phyloP scores from a whole-genome alignment of 1,140 invertebrate genomes.

The Drosophila pachea region DNA sequence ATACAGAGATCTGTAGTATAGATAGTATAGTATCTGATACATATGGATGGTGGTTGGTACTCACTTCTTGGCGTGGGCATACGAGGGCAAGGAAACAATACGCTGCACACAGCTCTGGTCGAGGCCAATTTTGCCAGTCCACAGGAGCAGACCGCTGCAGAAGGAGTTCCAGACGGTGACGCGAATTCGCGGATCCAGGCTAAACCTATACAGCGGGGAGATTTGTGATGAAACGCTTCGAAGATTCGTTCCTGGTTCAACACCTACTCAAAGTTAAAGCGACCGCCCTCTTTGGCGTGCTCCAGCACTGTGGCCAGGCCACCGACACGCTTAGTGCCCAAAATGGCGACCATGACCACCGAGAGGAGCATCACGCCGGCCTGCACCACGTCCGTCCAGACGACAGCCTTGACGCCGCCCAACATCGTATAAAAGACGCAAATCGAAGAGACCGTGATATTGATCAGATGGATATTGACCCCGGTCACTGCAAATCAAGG shows the following conservation, averaged over 20 bases:
- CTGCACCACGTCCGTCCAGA: conserved; percentile 93
- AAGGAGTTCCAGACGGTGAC: conserved; percentile 52
- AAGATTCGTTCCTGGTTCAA: neutral
- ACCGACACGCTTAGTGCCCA: conserved; percentile 85
- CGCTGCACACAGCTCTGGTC: conserved; percentile 73
- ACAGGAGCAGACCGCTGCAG: conserved; percentile 56
- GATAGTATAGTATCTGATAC: neutral
- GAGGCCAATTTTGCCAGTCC: conserved; percentile 67
- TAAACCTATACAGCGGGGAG: conserved; percentile 33
- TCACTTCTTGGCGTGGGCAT: conserved; percentile 62
- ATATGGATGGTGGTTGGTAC: neutral
- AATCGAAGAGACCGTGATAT: conserved; percentile 85
- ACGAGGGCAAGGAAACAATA: conserved; percentile 68
- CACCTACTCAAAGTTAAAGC: conserved; percentile 83
- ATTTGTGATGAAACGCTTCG: too few species aligned
- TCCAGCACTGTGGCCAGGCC: conserved; percentile 84
- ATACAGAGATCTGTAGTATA: conserved; percentile 75
- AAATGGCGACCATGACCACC: conserved; percentile 83
- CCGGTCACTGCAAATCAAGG: conserved; percentile 84
- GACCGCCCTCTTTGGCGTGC: conserved; percentile 80
- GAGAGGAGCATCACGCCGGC: conserved; percentile 87
- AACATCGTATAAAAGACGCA: conserved; percentile 92
- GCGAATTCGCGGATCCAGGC: conserved; percentile 60
- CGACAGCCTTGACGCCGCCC: conserved; percentile 91
- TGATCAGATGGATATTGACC: conserved; percentile 85